Evolutionary conservation across 2,797 vertebrate species (phyloP), one percentile per base, ranked within the genome.

Genomic region (Tenualosa ilisha): DNA sequence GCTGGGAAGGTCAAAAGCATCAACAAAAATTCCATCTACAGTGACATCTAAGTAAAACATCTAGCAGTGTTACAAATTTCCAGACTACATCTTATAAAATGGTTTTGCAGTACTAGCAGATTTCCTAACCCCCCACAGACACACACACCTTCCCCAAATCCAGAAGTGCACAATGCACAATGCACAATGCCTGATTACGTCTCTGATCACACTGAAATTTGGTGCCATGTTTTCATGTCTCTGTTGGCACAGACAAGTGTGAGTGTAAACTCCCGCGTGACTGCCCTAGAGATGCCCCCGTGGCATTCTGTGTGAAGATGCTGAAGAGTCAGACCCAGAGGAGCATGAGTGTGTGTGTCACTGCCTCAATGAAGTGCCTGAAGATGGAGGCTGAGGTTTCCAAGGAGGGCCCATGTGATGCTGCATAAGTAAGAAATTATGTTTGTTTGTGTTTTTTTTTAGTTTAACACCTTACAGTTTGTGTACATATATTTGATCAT

Each of bases 291-390:
- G 83, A 83, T 0, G 83, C 79, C 9, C 43, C 79, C 0, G 86
- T 89, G 2, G 86, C 43, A 86, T 96, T 93, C 86, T 97, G 95
- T 17, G 81, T 96, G 86, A 94, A 90, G 87, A 68, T 95, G 1
- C 88, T 83, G 54, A 88, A 79, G 11, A 89, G n/a, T 0, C 0
- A 24, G 53, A 93, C 8, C 65, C 89, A 88, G 40, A 95, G 85
- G 85, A 93, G 87, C 83, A 20, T 93, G 84, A 92, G 86, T 75
- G 89, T 95, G 12, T 97, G 96, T 81, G 85, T 90, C 4, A 83
- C 95, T 88, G 94, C 93, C 15, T 87, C 94, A 49, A 86, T 94
- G 63, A 94, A 88, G 83, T 96, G 94, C 86, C 83, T 85, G 9
- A 90, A 84, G n/a, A 91, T 91, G 50, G 89, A 93, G 81, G 75